Conservation (phyloP, 1,140 invertebrate genomes). For the Ditylenchus dipsaci region DNA sequence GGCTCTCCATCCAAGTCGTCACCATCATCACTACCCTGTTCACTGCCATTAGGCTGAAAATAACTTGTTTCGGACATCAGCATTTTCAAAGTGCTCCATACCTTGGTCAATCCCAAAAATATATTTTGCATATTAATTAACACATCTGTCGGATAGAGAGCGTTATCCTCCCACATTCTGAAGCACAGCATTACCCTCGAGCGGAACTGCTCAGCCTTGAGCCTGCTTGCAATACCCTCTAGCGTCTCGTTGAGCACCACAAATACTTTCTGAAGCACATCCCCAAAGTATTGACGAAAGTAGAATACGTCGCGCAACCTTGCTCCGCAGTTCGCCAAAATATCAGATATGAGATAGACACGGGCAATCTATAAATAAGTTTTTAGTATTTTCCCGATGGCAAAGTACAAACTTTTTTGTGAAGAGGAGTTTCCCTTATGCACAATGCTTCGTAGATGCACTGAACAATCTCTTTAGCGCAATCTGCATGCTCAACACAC, state of each 20-base stretch:
- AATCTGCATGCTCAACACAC: constrained; percentile 95
- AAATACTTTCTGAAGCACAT: constrained; percentile 79
- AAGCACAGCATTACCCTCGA: constrained; percentile 87
- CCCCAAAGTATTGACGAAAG: constrained; percentile 84
- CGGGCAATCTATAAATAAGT: constrained; percentile 70
- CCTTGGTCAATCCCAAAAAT: constrained; percentile 71
- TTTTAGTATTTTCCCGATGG: neutral
- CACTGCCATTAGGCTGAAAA: neutral
- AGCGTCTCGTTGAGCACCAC: constrained; percentile 73
- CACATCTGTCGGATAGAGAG: constrained; percentile 89
- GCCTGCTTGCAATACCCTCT: constrained; percentile 74
- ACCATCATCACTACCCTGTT: constrained; percentile 4
- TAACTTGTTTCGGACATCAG: neutral
- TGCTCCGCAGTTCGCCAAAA: constrained; percentile 87
- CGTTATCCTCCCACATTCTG: constrained; percentile 95
- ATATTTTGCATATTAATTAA: constrained; percentile 82
- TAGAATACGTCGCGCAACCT: constrained; percentile 95
- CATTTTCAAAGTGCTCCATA: constrained; percentile 4
- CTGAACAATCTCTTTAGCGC: constrained; percentile 88
- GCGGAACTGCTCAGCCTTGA: constrained; percentile 93
- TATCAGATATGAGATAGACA: constrained; percentile 90
- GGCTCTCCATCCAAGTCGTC: constrained; percentile 29
- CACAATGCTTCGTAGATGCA: constrained; percentile 79
- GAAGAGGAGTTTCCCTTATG: constrained; percentile 73
- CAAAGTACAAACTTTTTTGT: constrained; percentile 69